Evolutionary conservation across 2,888 invertebrate genomes (phyloP), one percentile per base, ranked within the genome.

Genomic region (Athalia circularis): DNA sequence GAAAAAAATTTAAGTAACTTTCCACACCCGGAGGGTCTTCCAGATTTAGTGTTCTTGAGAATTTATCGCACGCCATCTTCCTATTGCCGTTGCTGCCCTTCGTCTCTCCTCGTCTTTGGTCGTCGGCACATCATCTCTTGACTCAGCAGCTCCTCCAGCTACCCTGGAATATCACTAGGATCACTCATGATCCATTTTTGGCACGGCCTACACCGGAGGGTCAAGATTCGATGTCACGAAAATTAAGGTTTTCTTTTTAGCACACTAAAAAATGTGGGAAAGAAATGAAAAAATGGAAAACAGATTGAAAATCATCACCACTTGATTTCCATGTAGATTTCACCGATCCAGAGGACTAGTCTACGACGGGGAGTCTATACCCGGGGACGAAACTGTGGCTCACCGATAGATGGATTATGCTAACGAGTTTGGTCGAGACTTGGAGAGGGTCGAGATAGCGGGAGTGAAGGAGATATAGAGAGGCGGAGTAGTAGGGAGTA

Each of bases 381-480:
- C 29, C 29, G 1, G 29, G 65, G 65, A 48, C 2, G 65, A 48
- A 65, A 65, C 65, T 65, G 65, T 15, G 47, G 48, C 48, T 48
- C 65, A 65, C 65, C 54, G 80, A 81, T 80, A 78, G 79, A 82
- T 81, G 80, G 80, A 82, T 82, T 80, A 82, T 82, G 81, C 70
- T 82, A 80, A 82, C 81, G 79, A 80, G 65, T 72, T 80, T 11
- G 29, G 29, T 8, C 52, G 68, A 68, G 68, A 68, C 50, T 68
- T 54, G 11, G 9, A 43, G 43, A 15, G 50, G 68, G 50, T 68
- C 54, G 11, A 15, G n/a, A 3, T 11, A 68, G 65, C 8, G 61
- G 29, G 13, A 61, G 8, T 29, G 61, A 61, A 61, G 4, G 15
- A 61, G 29, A 8, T 8, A 29, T 3, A 64, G 64, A 6, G 29